Base-by-base conservation (phyloP, 2,888 invertebrate species). In the Latheticus oryzae region DNA sequence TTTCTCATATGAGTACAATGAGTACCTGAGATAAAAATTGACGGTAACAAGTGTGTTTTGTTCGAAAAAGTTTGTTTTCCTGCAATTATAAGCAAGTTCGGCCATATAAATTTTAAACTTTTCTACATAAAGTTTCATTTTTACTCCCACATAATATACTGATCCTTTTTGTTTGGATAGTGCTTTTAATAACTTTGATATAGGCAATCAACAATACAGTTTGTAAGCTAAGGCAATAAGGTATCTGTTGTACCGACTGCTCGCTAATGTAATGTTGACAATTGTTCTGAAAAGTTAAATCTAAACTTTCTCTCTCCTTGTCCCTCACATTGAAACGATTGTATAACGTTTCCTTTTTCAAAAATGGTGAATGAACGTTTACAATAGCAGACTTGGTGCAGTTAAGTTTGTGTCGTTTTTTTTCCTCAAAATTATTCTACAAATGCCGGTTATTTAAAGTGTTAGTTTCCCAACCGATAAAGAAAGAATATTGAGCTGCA, bases 351-450 rank as follows among this genome's bases (percentile, higher is more conserved):
- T 67, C 67, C 69, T 72, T 68, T 70, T 73, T 70, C 56, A 69
- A 73, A 74, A 68, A 76, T 76, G 75, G 75, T 70, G 66, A 62
- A 61, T 43, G 56, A 64, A 66, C 62, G 64, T 66, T 67, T 65
- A 60, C 62, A 61, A 43, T 65, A 64, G 58, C n/a, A n/a, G n/a
- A n/a, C n/a, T 55, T 48, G 32, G 23, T 37, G 32, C 38, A 47
- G 45, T 52, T 24, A 56, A n/a, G 52, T 56, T 56, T 45, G 56
- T 57, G 12, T 48, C 12, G 11, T 28, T 52, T 37, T 52, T 40
- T 51, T 58, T 32, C 24, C 24, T 8, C 42, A 12, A 48, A 50
- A 42, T 47, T 58, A 9, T 24, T 16, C 12, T 42, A 15, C 30
- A 45, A 43, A 51, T 52, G 32, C 26, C 38, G 33, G 26, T 43